Conservation (phyloP, 2,888 invertebrate genomes). For the Cheilosia vulpina region DNA sequence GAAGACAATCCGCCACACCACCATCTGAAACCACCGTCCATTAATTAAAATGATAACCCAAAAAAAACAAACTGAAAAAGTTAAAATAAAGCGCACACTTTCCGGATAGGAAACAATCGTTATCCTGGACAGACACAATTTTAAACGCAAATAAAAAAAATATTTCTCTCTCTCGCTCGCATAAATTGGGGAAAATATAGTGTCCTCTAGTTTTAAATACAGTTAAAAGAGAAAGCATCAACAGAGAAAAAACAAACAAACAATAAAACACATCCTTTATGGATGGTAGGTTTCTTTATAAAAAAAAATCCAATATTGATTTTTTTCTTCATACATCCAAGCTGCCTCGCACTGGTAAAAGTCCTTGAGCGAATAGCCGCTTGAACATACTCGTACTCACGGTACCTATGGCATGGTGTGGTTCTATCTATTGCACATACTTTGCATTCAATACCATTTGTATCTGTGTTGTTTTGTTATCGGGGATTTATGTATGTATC, state of each 20-base stretch:
- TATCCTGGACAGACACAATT: slow-evolving; percentile 25
- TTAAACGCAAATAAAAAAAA: slow-evolving; percentile 12
- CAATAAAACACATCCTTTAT: slow-evolving; percentile 34
- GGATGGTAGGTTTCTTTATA: not conserved
- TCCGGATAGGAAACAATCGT: slow-evolving; percentile 3
- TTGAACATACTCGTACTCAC: not conserved
- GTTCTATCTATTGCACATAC: slow-evolving; percentile 44
- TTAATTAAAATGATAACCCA: slow-evolving; percentile 30
- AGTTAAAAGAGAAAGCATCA: not conserved
- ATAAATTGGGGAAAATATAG: not conserved
- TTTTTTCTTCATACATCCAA: slow-evolving; percentile 26
- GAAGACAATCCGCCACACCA: not conserved
- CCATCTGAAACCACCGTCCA: slow-evolving; percentile 6
- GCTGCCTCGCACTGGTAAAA: not conserved
- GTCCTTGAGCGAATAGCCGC: slow-evolving; percentile 17
- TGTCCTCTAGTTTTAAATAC: not conserved
- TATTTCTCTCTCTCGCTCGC: not conserved
- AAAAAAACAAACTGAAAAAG: not conserved
- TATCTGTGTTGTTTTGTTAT: slow-evolving; percentile 11
- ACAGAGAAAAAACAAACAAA: not conserved
- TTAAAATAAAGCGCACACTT: not conserved
- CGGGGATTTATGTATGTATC: slow-evolving; percentile 40
- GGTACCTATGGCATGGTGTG: not conserved
- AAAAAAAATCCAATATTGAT: slow-evolving; percentile 45
- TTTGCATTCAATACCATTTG: slow-evolving; percentile 50